These are phyloP conservation scores for Psittacula echo DNA, from an alignment of 2,797 vertebrate genomes.

Conservation along the genomic window DNA sequence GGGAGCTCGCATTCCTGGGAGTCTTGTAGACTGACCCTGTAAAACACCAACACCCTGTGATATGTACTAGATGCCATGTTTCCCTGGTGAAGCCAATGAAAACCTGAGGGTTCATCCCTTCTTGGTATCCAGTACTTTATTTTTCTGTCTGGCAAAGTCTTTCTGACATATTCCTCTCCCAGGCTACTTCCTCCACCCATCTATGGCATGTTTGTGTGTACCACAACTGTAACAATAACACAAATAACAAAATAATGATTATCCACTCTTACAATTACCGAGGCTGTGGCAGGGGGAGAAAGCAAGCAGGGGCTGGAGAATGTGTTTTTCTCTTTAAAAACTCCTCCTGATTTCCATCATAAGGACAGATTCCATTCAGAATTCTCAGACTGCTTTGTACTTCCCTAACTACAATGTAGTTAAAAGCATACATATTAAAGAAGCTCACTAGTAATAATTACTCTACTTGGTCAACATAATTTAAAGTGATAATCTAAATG, in stretches of 20 bases:
- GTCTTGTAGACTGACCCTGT: neutral
- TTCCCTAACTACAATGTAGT: conserved; percentile 9
- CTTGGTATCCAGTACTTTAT: neutral
- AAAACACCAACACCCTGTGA: neutral
- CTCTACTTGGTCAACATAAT: conserved; percentile 37
- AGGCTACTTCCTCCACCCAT: neutral
- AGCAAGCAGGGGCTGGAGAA: neutral
- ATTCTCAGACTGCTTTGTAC: conserved; percentile 12
- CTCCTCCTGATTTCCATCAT: neutral
- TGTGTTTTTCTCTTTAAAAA: neutral
- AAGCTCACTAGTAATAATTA: conserved; percentile 59
- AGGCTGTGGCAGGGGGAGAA: neutral
- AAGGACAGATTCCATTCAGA: conserved; percentile 29
- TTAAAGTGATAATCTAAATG: conserved; percentile 37
- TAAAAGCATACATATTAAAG: conserved; percentile 45
- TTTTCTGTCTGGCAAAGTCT: neutral
- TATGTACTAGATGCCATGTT: neutral
- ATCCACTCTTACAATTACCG: neutral
- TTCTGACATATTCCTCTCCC: neutral
- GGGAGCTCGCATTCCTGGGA: neutral
- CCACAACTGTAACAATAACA: neutral
- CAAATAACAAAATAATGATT: neutral
- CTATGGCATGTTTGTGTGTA: neutral
- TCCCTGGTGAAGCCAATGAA: neutral
- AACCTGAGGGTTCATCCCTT: neutral